Percentiles rank a stretch among this genome's conserved stretches.
Conservation (phyloP, 2,888 invertebrate species). For the Ornithoptera alexandrae region DNA sequence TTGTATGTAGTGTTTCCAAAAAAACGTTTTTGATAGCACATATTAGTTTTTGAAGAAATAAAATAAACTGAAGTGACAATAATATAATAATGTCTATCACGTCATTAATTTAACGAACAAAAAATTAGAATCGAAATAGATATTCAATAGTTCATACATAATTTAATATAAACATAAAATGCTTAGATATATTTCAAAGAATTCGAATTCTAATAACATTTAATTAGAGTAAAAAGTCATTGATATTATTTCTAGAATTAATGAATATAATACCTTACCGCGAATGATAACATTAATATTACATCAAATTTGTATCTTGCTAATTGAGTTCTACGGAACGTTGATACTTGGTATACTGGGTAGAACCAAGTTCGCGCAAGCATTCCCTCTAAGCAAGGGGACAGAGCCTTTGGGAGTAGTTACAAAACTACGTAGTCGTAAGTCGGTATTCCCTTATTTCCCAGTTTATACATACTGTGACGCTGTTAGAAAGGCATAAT, state of each 20-base stretch:
- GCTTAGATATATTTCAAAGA: no score
- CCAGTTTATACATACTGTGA: constrained; percentile 20
- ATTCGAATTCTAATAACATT: not conserved
- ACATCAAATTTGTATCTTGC: constrained; percentile 14
- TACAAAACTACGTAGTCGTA: constrained; percentile 22
- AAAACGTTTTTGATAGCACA: no score
- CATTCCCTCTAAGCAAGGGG: constrained; percentile 26
- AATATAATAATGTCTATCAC: no score
- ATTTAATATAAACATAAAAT: no score
- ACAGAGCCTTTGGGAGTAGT: constrained; percentile 27
- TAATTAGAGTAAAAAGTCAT: not conserved
- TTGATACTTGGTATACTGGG: constrained; percentile 12
- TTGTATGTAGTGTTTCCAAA: no score
- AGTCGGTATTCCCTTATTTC: constrained; percentile 14
- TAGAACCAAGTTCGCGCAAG: constrained; percentile 4
- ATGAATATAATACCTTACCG: not conserved
- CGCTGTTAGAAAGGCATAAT: constrained; percentile 21
- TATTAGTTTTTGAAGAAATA: no score
- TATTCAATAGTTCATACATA: no score
- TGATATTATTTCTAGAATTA: not conserved
- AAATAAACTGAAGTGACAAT: no score
- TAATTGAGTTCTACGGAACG: constrained; percentile 18
- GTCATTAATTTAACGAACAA: no score
- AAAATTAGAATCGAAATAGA: no score
- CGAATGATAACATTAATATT: constrained; percentile 20